Percentiles rank a stretch among this genome's conserved stretches.
phyloP scores from a whole-genome alignment of 1,140 invertebrate species.

The Papilio helenus region DNA sequence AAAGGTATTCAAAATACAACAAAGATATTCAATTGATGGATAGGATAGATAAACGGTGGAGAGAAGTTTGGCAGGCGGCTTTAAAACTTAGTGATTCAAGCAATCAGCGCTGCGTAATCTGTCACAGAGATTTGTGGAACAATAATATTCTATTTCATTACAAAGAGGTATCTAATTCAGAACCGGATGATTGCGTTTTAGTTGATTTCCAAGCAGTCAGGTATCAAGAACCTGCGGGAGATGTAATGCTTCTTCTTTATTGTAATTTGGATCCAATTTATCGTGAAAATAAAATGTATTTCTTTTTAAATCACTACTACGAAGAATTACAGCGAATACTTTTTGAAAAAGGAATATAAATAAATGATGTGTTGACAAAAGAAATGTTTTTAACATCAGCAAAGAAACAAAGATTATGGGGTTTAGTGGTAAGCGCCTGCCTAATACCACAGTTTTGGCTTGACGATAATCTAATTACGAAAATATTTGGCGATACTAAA shows the following conservation, averaged over 20 bases:
- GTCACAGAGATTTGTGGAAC: constrained; percentile 85
- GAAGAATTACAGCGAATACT: constrained; percentile 71
- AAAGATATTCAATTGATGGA: constrained; percentile 46
- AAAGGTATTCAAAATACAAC: constrained; percentile 62
- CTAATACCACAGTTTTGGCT: constrained; percentile 70
- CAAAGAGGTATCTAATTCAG: constrained; percentile 48
- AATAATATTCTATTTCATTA: constrained; percentile 86
- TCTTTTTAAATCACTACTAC: constrained; percentile 81
- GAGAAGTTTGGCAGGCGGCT: constrained; percentile 57
- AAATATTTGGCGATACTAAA: constrained; percentile 58
- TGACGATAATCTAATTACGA: constrained; percentile 61
- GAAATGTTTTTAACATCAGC: constrained; percentile 71
- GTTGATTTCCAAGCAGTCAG: constrained; percentile 85
- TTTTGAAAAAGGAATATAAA: constrained; percentile 60
- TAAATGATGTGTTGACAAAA: constrained; percentile 67
- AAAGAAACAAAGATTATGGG: constrained; percentile 69
- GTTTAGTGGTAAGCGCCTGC: constrained; percentile 61
- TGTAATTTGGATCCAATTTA: constrained; percentile 68
- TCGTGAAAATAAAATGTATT: constrained; percentile 70
- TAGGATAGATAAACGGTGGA: constrained; percentile 63
- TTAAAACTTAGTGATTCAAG: constrained; percentile 55
- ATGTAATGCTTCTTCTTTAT: constrained; percentile 78
- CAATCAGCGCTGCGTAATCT: constrained; percentile 81
- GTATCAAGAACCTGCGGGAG: constrained; percentile 84
- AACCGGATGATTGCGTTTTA: constrained; percentile 81